Evolutionary conservation across 2,888 invertebrate species (phyloP).

Genomic region (Phragmatobia fuliginosa): DNA sequence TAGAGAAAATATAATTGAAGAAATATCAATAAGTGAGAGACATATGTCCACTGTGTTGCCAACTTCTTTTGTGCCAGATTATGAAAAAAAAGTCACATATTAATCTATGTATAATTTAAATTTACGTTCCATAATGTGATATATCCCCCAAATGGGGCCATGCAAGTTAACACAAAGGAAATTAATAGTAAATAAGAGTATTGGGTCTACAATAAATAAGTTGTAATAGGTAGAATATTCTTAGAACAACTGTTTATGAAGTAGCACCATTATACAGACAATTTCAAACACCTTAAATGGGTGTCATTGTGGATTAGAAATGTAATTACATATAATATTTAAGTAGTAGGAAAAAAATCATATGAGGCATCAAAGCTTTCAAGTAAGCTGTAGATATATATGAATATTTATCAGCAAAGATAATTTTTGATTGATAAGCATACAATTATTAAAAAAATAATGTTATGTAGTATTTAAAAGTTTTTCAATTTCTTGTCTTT

Average conservation of each 20-base stretch:
- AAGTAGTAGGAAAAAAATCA: neutral
- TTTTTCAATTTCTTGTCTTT: neutral
- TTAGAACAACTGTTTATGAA: neutral
- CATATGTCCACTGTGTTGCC: constrained; percentile 7
- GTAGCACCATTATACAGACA: neutral
- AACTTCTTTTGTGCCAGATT: neutral
- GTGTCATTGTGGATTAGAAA: neutral
- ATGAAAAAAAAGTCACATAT: neutral
- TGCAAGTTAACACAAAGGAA: neutral
- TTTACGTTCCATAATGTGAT: too few species aligned
- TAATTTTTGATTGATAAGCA: neutral
- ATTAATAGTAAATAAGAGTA: neutral
- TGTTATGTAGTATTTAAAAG: neutral
- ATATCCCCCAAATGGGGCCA: too few species aligned
- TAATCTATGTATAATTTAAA: neutral
- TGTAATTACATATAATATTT: neutral
- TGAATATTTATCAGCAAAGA: neutral
- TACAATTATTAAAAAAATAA: neutral
- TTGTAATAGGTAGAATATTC: neutral
- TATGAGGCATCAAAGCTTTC: neutral
- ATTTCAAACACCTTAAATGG: neutral
- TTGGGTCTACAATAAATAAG: neutral
- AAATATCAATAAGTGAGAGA: neutral
- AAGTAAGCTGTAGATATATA: neutral
- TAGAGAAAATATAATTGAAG: neutral